Conservation (phyloP, 2,888 invertebrate genomes). For the Lasioglossum malachurum region DNA sequence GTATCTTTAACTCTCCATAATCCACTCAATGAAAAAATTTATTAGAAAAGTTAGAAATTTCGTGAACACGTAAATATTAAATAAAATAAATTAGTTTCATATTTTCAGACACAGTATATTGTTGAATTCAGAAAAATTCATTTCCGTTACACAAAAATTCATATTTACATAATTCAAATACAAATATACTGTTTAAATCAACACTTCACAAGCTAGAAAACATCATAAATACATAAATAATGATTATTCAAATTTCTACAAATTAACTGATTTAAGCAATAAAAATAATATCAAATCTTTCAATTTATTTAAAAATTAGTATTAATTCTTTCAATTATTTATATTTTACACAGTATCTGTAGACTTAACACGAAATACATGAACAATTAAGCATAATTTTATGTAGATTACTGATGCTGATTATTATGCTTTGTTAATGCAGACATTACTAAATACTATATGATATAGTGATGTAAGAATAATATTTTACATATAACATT, state of each 20-base stretch:
- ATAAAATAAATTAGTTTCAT: constrained; percentile 25
- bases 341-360: constrained; percentile 5
- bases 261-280: constrained; percentile 26
- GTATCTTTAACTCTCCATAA: background rate
- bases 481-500: constrained; percentile 36
- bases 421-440: constrained; percentile 26
- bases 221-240: constrained; percentile 32
- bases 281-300: constrained; percentile 21
- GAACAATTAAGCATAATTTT: constrained; percentile 23
- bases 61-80: constrained; percentile 14
- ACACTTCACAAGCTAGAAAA: background rate
- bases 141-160: constrained; percentile 22
- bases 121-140: constrained; percentile 11
- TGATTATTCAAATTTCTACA: constrained; percentile 13
- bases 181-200: constrained; percentile 16
- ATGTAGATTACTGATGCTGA: constrained; percentile 28
- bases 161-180: constrained; percentile 42
- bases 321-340: constrained; percentile 14
- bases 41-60: background rate
- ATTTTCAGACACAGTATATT: background rate
- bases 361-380: constrained; percentile 16
- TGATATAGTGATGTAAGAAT: background rate
- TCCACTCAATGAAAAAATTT: background rate
- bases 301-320: constrained; percentile 16
- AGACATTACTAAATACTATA: constrained; percentile 1